phyloP scores from a whole-genome alignment of 2,797 vertebrate species.

The Chaunax sp. region DNA sequence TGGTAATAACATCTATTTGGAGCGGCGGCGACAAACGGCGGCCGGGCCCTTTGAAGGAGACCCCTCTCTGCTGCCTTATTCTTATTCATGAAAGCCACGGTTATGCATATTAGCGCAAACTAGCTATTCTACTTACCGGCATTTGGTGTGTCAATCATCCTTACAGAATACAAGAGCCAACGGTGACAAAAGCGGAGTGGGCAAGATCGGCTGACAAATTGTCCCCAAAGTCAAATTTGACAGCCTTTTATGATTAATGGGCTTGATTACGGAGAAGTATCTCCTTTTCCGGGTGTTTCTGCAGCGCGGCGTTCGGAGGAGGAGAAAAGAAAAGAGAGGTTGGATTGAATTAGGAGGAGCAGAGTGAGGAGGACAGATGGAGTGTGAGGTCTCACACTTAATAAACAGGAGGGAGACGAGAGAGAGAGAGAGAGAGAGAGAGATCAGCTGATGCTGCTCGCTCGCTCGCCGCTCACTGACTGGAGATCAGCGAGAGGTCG shows the following conservation, averaged over 20 bases:
- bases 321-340: conserved; percentile 25
- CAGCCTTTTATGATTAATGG: conserved; percentile 90
- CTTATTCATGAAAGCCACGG: conserved; percentile 87
- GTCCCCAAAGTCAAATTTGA: conserved; percentile 90
- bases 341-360: conserved; percentile 78
- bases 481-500: too few species aligned
- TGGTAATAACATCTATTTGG: conserved; percentile 88
- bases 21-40: conserved; percentile 72
- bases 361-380: conserved; percentile 55
- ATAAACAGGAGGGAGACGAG: conserved; percentile 55
- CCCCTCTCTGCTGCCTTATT: conserved; percentile 79
- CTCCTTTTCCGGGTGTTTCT: conserved; percentile 81
- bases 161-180: conserved; percentile 82
- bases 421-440: conserved; percentile 34
- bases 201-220: conserved; percentile 85
- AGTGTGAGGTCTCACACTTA: conserved; percentile 62
- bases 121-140: conserved; percentile 83
- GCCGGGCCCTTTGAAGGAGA: conserved; percentile 78
- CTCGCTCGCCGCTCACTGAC: neutral
- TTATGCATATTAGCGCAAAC: conserved; percentile 87
- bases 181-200: conserved; percentile 78
- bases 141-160: conserved; percentile 87
- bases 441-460: conserved; percentile 22
- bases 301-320: conserved; percentile 25
- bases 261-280: conserved; percentile 85